Evolutionary conservation across 2,113 vertebrate species (phyloP).

Genomic region (Centrocercus urophasianus): DNA sequence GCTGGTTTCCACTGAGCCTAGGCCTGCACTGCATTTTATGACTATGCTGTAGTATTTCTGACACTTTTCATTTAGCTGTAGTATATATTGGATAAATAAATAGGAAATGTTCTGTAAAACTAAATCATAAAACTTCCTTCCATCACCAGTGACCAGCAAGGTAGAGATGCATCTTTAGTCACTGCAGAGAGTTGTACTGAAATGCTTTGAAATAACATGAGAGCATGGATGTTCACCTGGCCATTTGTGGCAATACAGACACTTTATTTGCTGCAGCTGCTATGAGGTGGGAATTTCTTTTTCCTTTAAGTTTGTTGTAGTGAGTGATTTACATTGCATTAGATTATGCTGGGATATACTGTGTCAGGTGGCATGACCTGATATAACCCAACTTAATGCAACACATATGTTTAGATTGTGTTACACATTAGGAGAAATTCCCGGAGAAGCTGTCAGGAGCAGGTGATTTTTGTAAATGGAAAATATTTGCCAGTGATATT

Average conservation of each 20-base stretch:
- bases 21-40: constrained; percentile 52
- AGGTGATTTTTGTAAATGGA: constrained; percentile 83
- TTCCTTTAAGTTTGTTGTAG: constrained; percentile 71
- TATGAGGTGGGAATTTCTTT: constrained; percentile 57
- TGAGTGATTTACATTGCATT: constrained; percentile 73
- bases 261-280: constrained; percentile 79
- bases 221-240: constrained; percentile 61
- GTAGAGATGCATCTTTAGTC: background rate
- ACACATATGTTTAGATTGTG: constrained; percentile 80
- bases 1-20: background rate
- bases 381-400: constrained; percentile 84
- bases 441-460: constrained; percentile 77
- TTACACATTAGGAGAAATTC: constrained; percentile 75
- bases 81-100: background rate
- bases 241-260: constrained; percentile 51
- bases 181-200: constrained; percentile 29
- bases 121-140: background rate
- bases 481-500: constrained; percentile 77
- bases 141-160: background rate
- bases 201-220: constrained; percentile 65
- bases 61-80: background rate
- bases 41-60: constrained; percentile 1
- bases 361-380: constrained; percentile 83
- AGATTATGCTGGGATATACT: constrained; percentile 78
- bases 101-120: background rate